Evolutionary conservation across 2,113 vertebrate genomes (phyloP), one percentile per base, ranked within the genome.

Genomic region (Thunnus thynnus): DNA sequence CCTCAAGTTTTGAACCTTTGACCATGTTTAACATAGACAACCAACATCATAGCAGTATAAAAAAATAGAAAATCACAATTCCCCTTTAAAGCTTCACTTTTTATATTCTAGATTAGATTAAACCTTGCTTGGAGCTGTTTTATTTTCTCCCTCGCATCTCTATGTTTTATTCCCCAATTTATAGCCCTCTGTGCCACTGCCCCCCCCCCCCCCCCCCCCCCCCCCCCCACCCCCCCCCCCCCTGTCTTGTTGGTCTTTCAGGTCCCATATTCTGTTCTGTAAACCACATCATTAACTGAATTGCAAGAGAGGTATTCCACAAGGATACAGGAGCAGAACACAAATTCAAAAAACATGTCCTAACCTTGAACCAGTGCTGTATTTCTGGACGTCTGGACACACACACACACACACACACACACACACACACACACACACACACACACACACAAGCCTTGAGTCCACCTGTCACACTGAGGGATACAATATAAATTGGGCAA

Each of bases 281-380:
- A 44, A 14, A 14, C 6, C 61, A 46, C 48, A 58, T 62, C 36
- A 46, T 32, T 55, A 66, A 69, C n/a, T 52, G 0, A 73, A 48
- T 2, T 30, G 16, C 18, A 63, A 57, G 25, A 66, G 3, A 55
- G 50, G 12, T 20, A 66, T 48, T 80, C 67, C 66, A 71, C 17
- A 57, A 32, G 32, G 51, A 66, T 52, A 60, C 48, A 30, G 46
- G 12, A 52, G 18, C 10, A 17, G 25, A 48, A 72, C 3, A 0
- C 8, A 64, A 16, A 70, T 14, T 30, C 22, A 52, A 44, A 50
- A 81, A 56, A 46, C 10, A 55, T 78, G 62, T 64, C 56, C 71
- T 86, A 66, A 86, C 90, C 89, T 93, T 92, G 86, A 93, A 85
- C 78, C 56, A 25, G 5, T 18, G 14, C 20, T 72, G 52, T 69